Conservation (phyloP, 2,113 vertebrate genomes). For the Copsychus sechellarum region DNA sequence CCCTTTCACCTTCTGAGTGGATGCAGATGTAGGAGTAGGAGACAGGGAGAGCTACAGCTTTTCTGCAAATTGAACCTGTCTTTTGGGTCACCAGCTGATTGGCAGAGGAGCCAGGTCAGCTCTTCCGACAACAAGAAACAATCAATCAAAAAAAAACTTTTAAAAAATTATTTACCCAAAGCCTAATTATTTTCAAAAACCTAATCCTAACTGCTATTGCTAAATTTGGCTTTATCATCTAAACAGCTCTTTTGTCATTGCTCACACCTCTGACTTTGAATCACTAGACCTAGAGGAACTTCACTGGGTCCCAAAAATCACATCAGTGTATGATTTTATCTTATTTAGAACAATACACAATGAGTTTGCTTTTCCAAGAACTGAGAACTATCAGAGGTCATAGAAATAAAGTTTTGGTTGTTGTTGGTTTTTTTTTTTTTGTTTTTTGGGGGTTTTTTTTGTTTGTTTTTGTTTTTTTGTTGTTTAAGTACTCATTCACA, state of each 20-base stretch:
- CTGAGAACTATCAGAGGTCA: background rate
- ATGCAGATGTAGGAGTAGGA: fast-evolving
- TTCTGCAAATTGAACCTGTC: background rate
- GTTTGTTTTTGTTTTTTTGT: background rate
- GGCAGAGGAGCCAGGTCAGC: background rate
- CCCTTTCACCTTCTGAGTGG: background rate
- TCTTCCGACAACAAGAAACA: background rate
- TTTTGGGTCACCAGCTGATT: background rate
- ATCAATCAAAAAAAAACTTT: background rate
- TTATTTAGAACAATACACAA: background rate
- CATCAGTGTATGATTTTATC: background rate
- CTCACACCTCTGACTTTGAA: background rate
- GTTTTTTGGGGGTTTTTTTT: too few relatives aligned
- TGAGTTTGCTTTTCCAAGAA: background rate
- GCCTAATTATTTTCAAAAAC: background rate
- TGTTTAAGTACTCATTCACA: background rate
- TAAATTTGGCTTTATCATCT: background rate
- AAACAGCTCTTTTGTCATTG: fast-evolving
- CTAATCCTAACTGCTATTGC: background rate
- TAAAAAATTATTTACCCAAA: background rate
- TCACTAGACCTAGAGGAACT: background rate
- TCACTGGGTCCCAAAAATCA: background rate
- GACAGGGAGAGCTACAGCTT: background rate
- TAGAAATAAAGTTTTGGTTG: background rate
- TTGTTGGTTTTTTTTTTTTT: background rate